phyloP scores from a whole-genome alignment of 1,140 invertebrate genomes.

The Cherax destructor region DNA sequence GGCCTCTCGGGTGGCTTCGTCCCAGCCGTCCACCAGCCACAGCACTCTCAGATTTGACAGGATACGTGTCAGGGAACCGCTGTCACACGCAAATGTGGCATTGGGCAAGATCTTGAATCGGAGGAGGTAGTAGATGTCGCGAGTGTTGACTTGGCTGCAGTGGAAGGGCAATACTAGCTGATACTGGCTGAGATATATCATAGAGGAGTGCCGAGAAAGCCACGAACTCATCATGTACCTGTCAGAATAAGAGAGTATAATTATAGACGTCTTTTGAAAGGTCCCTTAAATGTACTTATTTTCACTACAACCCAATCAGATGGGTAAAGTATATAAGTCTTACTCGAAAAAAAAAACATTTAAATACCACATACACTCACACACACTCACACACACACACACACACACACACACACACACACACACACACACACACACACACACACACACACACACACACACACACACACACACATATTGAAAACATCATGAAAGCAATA shows the following conservation, averaged over 20 bases:
- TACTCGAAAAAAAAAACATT: too few species aligned
- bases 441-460: too few species aligned
- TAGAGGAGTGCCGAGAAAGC: neutral
- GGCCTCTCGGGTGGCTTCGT: slow-evolving; percentile 3
- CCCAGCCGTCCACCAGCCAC: slow-evolving; percentile 39
- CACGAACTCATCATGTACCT: slow-evolving; percentile 6
- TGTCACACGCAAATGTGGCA: neutral
- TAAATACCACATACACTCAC: too few species aligned
- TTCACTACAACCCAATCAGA: too few species aligned
- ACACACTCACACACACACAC: too few species aligned
- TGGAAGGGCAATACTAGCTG: neutral
- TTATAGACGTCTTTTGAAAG: too few species aligned
- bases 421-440: too few species aligned
- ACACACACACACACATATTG: too few species aligned
- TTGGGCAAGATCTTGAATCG: neutral
- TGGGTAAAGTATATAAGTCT: too few species aligned
- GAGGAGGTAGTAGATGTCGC: slow-evolving; percentile 5
- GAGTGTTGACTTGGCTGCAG: slow-evolving; percentile 4
- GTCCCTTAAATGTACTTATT: too few species aligned
- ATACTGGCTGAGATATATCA: neutral
- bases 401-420: too few species aligned
- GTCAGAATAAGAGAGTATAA: neutral
- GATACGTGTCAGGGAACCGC: neutral
- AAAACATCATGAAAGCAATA: too few species aligned
- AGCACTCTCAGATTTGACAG: neutral